These are phyloP conservation scores for Octomys mimax DNA, from an alignment of 2,797 vertebrate species.

Conservation along the genomic window DNA sequence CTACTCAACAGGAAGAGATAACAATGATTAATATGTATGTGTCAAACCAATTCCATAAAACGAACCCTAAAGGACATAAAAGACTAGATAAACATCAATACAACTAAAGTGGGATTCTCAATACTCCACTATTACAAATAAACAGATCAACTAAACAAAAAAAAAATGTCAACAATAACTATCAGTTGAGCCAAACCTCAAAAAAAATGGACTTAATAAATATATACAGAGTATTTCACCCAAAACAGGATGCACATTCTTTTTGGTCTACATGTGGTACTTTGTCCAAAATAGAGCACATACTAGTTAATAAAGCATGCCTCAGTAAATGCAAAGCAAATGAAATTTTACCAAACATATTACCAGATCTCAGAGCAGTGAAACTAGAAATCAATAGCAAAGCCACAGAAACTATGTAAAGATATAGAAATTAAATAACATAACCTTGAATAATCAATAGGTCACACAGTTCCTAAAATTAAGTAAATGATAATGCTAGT, in stretches of 20 bases:
- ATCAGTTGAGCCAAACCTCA: neutral
- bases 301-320: neutral
- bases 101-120: neutral
- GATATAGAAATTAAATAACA: neutral
- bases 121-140: neutral
- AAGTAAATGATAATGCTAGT: neutral
- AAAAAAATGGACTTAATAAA: neutral
- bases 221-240: neutral
- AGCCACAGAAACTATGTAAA: neutral
- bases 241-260: neutral
- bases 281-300: neutral
- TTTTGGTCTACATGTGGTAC: neutral
- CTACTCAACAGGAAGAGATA: neutral
- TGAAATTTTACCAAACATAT: neutral
- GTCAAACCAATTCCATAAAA: neutral
- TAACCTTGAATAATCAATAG: neutral
- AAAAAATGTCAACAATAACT: neutral
- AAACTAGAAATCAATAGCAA: neutral
- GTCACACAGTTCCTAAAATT: neutral
- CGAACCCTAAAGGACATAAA: neutral
- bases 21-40: neutral
- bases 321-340: neutral
- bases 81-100: neutral
- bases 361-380: neutral
- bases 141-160: neutral